A percentile compares a stretch with the other conserved stretches of the same genome.
Conservation (phyloP, 2,797 vertebrate species). For the Microctenopoma steveboyesi region DNA sequence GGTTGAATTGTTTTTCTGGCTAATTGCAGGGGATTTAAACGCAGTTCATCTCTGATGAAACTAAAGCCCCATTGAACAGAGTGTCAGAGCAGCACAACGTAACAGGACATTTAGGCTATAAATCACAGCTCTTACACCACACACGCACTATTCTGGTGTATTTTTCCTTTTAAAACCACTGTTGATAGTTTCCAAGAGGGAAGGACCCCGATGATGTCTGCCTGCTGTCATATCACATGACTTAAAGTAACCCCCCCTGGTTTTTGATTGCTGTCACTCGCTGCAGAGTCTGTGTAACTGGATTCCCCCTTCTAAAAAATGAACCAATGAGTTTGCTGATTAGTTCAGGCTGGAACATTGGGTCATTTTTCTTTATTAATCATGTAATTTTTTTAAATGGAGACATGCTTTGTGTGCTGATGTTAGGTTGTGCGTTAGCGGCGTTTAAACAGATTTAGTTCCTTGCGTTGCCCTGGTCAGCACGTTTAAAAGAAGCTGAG, state of each 20-base stretch:
- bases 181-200: too few species aligned
- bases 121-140: constrained; percentile 30
- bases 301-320: too few species aligned
- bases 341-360: background rate
- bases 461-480: constrained; percentile 5
- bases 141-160: background rate
- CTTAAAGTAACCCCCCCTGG: too few species aligned
- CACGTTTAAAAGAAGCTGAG: constrained; percentile 10
- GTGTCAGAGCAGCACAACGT: constrained; percentile 32
- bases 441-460: constrained; percentile 15
- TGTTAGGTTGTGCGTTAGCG: background rate
- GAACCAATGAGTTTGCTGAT: too few species aligned
- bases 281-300: too few species aligned
- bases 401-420: too few species aligned
- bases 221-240: too few species aligned
- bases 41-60: constrained; percentile 65
- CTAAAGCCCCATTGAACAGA: constrained; percentile 66
- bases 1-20: constrained; percentile 53
- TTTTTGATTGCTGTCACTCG: too few species aligned
- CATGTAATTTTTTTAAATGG: too few species aligned
- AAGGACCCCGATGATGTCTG: too few species aligned
- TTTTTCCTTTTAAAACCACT: too few species aligned
- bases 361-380: background rate
- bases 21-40: constrained; percentile 71
- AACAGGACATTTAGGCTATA: constrained; percentile 27